Percentiles rank a stretch among this genome's conserved stretches.
These are phyloP conservation scores for Callyntrura sp. DNA, from an alignment of 2,888 invertebrate genomes.

Conservation along the genomic window DNA sequence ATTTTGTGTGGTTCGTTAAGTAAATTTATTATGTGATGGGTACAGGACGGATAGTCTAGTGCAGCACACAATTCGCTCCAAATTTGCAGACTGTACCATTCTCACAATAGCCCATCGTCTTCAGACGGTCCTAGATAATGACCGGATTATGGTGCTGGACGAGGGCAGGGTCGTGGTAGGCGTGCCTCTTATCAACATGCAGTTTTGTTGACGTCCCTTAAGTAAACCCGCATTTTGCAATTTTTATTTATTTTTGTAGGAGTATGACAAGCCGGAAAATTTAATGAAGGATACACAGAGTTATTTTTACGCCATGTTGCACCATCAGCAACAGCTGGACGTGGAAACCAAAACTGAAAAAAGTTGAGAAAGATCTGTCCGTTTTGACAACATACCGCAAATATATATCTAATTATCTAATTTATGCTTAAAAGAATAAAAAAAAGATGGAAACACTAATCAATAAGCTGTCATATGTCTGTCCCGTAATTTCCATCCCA, in stretches of 20 bases:
- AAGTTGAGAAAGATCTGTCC: too few species aligned
- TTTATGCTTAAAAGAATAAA: too few species aligned
- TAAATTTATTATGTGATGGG: not conserved
- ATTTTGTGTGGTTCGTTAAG: not conserved
- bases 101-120: slow-evolving; percentile 70
- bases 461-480: too few species aligned
- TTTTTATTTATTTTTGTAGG: slow-evolving; percentile 32
- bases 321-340: not conserved
- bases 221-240: not conserved
- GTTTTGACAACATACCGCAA: too few species aligned
- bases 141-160: slow-evolving; percentile 66
- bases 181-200: not conserved
- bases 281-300: slow-evolving; percentile 36
- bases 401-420: too few species aligned
- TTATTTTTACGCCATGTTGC: slow-evolving; percentile 48
- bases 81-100: slow-evolving; percentile 71
- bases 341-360: too few species aligned
- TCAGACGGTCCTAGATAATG: slow-evolving; percentile 66
- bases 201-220: not conserved
- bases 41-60: slow-evolving; percentile 70
- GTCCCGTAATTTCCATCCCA: too few species aligned
- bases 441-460: too few species aligned
- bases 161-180: slow-evolving; percentile 61
- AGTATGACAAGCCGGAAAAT: slow-evolving; percentile 56
- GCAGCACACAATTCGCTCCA: slow-evolving; percentile 58